A percentile compares a stretch with the other conserved stretches of the same genome.
Conservation (phyloP, 2,113 vertebrate species). For the Ictalurus punctatus region DNA sequence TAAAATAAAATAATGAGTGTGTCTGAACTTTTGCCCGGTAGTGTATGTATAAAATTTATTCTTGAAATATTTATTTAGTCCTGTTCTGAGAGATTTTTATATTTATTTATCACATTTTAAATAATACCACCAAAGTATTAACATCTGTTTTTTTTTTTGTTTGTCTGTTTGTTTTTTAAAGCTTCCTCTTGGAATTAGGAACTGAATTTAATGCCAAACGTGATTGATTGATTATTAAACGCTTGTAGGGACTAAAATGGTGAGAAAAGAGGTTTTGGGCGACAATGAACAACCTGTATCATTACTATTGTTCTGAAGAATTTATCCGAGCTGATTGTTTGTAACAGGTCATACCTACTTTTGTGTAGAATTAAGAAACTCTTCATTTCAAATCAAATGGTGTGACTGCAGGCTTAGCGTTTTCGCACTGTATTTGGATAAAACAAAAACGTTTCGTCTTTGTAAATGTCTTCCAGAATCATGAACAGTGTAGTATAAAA, state of each 20-base stretch:
- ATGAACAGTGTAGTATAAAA: neutral
- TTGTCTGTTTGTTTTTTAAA: neutral
- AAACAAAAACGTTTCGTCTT: neutral
- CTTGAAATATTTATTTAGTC: neutral
- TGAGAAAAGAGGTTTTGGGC: neutral
- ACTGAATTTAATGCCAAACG: neutral
- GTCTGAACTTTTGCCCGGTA: no score
- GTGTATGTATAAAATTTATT: neutral
- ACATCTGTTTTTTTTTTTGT: neutral
- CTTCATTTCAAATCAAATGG: neutral
- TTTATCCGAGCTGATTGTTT: no score
- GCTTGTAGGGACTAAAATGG: neutral
- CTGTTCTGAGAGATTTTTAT: neutral
- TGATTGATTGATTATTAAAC: neutral
- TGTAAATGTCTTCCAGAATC: neutral
- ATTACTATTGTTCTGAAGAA: neutral
- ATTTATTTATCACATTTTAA: neutral
- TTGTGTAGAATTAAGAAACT: neutral
- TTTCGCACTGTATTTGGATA: neutral
- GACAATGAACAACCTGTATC: neutral
- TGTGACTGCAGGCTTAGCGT: neutral
- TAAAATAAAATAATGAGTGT: no score
- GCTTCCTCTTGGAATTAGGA: neutral
- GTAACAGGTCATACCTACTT: neutral
- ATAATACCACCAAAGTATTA: neutral